Percentiles rank a stretch among this genome's conserved stretches.
These are phyloP conservation scores for Drosophila parabipectinata DNA, from an alignment of 1,140 invertebrate genomes.

Conservation along the genomic window DNA sequence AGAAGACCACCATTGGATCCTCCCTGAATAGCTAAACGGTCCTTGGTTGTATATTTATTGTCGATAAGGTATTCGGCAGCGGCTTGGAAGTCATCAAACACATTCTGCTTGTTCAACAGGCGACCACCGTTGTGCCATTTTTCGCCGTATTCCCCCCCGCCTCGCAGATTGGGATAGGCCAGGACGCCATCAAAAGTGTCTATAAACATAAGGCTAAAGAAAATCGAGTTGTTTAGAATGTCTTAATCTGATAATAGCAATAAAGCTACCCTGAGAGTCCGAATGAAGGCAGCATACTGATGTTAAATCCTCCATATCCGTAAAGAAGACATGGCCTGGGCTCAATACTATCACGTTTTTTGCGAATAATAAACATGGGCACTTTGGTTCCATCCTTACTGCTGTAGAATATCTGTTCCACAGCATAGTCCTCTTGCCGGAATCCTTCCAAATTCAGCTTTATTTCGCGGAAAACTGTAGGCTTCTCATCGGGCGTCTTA, in stretches of 20 bases:
- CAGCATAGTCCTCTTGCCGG: constrained; percentile 91
- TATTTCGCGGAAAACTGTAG: constrained; percentile 86
- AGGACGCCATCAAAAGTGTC: constrained; percentile 95
- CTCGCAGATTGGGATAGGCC: constrained; percentile 97
- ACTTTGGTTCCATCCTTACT: constrained; percentile 98
- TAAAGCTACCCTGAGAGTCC: constrained; percentile 59
- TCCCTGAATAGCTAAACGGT: constrained; percentile 95
- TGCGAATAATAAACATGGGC: constrained; percentile 98
- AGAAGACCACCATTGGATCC: constrained; percentile 98
- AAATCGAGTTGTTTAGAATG: not conserved
- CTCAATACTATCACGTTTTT: constrained; percentile 88
- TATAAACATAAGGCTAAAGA: constrained; percentile 90
- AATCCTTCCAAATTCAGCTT: constrained; percentile 94
- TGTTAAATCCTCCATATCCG: constrained; percentile 99
- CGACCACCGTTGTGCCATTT: constrained; percentile 98
- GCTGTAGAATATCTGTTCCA: constrained; percentile 96
- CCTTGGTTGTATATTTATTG: constrained; percentile 91
- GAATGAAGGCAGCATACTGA: constrained; percentile 94
- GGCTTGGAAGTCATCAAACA: constrained; percentile 97
- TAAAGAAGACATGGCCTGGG: constrained; percentile 93
- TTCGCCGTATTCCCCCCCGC: constrained; percentile 99
- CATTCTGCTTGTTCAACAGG: constrained; percentile 97
- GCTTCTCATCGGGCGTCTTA: constrained; percentile 86
- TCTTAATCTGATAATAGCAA: too few relatives aligned
- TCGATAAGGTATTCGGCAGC: constrained; percentile 96